phyloP scores from a whole-genome alignment of 2,888 invertebrate species.

The Allacma fusca region DNA sequence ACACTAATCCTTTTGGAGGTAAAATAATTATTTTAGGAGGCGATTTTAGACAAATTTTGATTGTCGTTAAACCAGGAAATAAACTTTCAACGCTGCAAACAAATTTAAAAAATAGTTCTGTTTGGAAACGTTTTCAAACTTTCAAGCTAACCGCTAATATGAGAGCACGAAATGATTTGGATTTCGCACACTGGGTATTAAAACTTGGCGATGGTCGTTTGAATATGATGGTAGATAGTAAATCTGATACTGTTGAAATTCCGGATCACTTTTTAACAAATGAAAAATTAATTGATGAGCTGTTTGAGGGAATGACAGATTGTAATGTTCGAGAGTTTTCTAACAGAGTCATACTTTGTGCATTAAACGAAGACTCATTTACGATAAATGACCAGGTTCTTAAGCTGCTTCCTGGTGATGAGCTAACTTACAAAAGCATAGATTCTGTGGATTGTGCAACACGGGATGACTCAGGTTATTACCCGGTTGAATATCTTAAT shows the following conservation, averaged over 20 bases:
- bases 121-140: constrained; percentile 46
- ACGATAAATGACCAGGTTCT: too few species aligned
- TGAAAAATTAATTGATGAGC: neutral
- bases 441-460: too few species aligned
- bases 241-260: constrained; percentile 20
- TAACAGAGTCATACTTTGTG: constrained; percentile 36
- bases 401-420: too few species aligned
- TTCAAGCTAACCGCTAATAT: constrained; percentile 30
- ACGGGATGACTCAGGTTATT: too few species aligned
- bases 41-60: constrained; percentile 54
- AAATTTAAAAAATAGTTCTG: constrained; percentile 38
- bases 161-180: constrained; percentile 1
- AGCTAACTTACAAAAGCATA: too few species aligned
- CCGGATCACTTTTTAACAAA: neutral
- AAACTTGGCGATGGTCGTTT: constrained; percentile 38
- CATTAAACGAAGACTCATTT: constrained; percentile 33
- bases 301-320: constrained; percentile 13
- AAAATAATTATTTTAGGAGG: constrained; percentile 55
- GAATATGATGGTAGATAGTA: too few species aligned
- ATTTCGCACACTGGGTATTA: constrained; percentile 30
- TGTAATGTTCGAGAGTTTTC: neutral
- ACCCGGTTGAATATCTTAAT: too few species aligned
- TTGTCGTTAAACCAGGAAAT: constrained; percentile 45
- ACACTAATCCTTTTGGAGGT: too few species aligned
- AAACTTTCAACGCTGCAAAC: constrained; percentile 39